Conservation (phyloP, 53 echinoderm and acorn worm genomes). For the Patiria pectinifera region DNA sequence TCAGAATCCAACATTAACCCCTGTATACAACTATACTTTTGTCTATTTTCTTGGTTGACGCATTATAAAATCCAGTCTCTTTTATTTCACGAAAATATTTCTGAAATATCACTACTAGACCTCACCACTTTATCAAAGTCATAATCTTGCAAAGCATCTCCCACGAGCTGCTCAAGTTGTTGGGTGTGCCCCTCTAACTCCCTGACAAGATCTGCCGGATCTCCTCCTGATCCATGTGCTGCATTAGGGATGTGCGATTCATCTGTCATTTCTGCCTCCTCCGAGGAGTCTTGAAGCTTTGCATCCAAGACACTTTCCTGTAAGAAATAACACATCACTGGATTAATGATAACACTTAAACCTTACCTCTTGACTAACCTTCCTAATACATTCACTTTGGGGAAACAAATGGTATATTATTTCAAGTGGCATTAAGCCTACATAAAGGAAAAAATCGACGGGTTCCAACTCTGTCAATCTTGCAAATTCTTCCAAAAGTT, state of each 20-base stretch:
- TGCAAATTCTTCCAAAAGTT: neutral
- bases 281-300: slow-evolving; percentile 35
- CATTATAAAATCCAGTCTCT: neutral
- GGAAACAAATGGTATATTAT: too few species aligned
- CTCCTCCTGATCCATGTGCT: neutral
- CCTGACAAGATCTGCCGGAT: neutral
- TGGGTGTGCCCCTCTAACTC: slow-evolving; percentile 21
- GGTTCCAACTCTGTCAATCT: too few species aligned
- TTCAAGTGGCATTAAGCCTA: too few species aligned
- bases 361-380: too few species aligned
- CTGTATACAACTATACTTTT: neutral
- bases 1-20: too few species aligned
- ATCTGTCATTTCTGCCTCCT: neutral
- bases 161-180: slow-evolving; percentile 21
- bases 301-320: slow-evolving; percentile 68
- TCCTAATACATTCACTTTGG: too few species aligned
- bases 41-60: neutral
- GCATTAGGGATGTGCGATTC: neutral
- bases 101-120: neutral
- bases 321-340: too few species aligned
- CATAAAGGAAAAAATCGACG: too few species aligned
- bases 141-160: neutral
- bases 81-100: neutral
- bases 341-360: too few species aligned
- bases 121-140: slow-evolving; percentile 42